phyloP scores from a whole-genome alignment of 2,888 invertebrate species.

The Parnassius smintheus region DNA sequence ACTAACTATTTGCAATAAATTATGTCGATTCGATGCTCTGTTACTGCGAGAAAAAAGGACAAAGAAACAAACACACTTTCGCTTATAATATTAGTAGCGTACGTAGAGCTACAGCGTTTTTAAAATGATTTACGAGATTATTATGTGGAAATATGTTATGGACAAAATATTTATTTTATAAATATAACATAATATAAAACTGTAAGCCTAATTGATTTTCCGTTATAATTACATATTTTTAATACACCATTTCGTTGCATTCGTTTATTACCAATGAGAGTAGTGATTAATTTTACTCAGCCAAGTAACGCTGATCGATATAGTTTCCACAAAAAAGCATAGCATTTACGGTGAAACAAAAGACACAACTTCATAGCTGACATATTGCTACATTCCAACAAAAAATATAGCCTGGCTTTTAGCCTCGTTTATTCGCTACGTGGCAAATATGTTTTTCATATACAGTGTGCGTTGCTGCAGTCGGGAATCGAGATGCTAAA shows the following conservation, averaged over 20 bases:
- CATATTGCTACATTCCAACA: slow-evolving; percentile 15
- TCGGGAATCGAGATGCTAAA: not conserved
- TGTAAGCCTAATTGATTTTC: not conserved
- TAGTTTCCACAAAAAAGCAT: slow-evolving; percentile 30
- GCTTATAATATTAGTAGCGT: no score
- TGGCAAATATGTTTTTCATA: slow-evolving; percentile 34
- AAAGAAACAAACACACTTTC: no score
- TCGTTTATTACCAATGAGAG: not conserved
- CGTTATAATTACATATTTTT: not conserved
- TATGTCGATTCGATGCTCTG: no score
- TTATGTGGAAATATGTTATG: not conserved
- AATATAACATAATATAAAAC: not conserved
- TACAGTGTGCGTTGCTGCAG: slow-evolving; percentile 9
- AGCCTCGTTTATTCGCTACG: slow-evolving; percentile 44
- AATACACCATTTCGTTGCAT: not conserved
- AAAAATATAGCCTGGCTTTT: slow-evolving; percentile 40
- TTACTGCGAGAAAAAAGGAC: no score
- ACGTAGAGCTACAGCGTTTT: no score
- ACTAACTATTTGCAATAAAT: no score
- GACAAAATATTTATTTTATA: not conserved
- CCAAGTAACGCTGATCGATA: slow-evolving; percentile 22
- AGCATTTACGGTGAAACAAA: slow-evolving; percentile 23
- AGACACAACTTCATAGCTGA: slow-evolving; percentile 11
- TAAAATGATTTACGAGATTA: not conserved
- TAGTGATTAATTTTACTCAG: slow-evolving; percentile 19